Evolutionary conservation across 2,113 vertebrate genomes (phyloP).

Genomic region (Macaca fascicularis): DNA sequence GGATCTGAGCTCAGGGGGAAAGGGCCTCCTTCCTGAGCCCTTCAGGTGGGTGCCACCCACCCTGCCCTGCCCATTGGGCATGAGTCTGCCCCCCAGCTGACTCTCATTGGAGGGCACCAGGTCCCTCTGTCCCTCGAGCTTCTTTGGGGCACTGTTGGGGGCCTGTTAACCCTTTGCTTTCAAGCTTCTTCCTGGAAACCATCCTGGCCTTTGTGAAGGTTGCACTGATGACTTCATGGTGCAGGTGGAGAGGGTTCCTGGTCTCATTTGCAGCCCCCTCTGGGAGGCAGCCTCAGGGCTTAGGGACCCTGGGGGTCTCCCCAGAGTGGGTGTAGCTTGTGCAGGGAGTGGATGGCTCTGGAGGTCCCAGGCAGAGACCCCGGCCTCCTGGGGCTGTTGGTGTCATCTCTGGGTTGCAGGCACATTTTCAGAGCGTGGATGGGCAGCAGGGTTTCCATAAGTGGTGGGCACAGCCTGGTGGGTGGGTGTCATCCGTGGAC

Average conservation of each 20-base stretch:
- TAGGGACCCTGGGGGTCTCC: not conserved
- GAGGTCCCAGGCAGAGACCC: not conserved
- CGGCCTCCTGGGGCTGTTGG: not conserved
- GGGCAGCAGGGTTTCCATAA: fast-evolving
- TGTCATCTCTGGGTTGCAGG: too few species aligned
- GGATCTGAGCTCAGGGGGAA: not conserved
- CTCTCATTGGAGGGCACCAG: not conserved
- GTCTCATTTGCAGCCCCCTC: not conserved
- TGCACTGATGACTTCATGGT: not conserved
- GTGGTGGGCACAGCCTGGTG: not conserved
- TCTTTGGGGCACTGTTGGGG: not conserved
- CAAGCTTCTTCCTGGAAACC: not conserved
- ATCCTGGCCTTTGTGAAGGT: not conserved
- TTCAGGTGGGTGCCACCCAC: not conserved
- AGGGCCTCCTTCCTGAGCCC: not conserved
- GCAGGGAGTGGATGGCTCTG: not conserved
- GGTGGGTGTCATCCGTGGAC: fast-evolving
- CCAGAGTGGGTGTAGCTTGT: not conserved
- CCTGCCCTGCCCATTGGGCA: not conserved
- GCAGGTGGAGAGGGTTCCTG: too few species aligned
- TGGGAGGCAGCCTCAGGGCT: not conserved
- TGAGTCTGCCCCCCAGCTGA: not conserved
- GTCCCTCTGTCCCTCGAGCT: not conserved
- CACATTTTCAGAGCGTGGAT: fast-evolving
- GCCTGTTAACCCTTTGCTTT: not conserved